phyloP scores from a whole-genome alignment of 2,797 vertebrate genomes.

The Lepus oiostolus region DNA sequence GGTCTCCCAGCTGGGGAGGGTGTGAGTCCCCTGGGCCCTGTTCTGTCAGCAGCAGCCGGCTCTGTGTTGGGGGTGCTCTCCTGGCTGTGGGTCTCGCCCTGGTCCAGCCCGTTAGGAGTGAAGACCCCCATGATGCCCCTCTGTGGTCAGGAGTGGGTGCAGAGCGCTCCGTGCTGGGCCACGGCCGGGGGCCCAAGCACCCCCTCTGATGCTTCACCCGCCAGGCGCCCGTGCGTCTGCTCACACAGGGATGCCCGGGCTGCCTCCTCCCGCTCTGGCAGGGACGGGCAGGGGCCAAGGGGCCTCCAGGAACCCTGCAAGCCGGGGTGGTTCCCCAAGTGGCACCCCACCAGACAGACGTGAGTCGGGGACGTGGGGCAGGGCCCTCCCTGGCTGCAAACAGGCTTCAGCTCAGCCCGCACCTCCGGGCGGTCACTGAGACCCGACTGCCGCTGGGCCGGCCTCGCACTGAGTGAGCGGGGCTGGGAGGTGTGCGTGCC shows the following conservation, averaged over 20 bases:
- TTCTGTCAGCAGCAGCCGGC: background rate
- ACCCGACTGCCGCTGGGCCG: too few species aligned
- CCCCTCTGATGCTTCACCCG: background rate
- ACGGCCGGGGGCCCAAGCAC: background rate
- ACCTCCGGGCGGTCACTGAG: background rate
- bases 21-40: too few species aligned
- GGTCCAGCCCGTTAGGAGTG: background rate
- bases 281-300: background rate
- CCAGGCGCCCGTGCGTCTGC: accelerated
- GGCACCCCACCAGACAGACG: too few species aligned
- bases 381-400: background rate
- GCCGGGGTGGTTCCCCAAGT: background rate
- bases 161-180: too few species aligned
- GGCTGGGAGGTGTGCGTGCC: accelerated
- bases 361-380: too few species aligned
- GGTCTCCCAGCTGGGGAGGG: background rate
- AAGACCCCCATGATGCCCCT: background rate
- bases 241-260: background rate
- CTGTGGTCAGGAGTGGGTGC: background rate
- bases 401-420: background rate
- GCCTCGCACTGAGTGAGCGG: too few species aligned
- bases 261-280: background rate
- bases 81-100: background rate
- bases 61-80: background rate
- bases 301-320: background rate